These are phyloP conservation scores for Cartodere bifasciata DNA, from an alignment of 2,888 invertebrate genomes.

Conservation along the genomic window DNA sequence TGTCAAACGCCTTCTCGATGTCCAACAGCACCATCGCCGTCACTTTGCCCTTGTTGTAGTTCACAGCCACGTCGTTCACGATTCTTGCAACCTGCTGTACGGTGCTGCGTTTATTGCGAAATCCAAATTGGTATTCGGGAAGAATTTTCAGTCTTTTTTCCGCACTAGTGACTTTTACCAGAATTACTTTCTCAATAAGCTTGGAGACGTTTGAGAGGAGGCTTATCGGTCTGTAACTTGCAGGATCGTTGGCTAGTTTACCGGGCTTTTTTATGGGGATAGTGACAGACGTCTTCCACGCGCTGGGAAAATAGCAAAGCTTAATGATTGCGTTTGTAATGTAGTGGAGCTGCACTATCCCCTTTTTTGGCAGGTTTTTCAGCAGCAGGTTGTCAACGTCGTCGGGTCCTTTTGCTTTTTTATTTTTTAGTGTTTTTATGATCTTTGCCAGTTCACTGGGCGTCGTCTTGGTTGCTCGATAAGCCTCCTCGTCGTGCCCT, in stretches of 20 bases:
- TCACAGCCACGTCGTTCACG: constrained; percentile 16
- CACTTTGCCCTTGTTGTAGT: constrained; percentile 19
- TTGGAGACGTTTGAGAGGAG: constrained; percentile 7
- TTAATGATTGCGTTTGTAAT: constrained; percentile 11
- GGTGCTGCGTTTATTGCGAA: constrained; percentile 21
- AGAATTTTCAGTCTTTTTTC: constrained; percentile 1
- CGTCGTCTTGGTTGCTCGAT: too few species aligned
- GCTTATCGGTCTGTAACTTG: constrained; percentile 15
- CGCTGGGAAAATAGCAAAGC: constrained; percentile 10
- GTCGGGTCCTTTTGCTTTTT: constrained; percentile 8
- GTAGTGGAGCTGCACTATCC: constrained; percentile 11
- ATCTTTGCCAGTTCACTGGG: constrained; percentile 2
- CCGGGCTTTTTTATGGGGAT: constrained; percentile 13
- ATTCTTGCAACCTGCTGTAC: constrained; percentile 21
- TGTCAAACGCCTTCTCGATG: constrained; percentile 27
- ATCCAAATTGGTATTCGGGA: constrained; percentile 21
- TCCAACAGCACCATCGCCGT: constrained; percentile 23
- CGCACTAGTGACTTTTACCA: neutral
- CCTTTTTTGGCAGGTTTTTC: constrained; percentile 11
- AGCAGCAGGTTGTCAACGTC: constrained; percentile 4
- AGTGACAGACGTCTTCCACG: constrained; percentile 12
- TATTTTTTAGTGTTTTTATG: neutral
- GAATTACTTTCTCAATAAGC: constrained; percentile 6
- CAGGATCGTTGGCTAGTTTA: constrained; percentile 9
- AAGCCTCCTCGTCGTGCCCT: too few species aligned